A percentile compares a stretch with the other conserved stretches of the same genome.
Conservation (phyloP, 2,888 invertebrate species). For the Lacanobia oleracea region DNA sequence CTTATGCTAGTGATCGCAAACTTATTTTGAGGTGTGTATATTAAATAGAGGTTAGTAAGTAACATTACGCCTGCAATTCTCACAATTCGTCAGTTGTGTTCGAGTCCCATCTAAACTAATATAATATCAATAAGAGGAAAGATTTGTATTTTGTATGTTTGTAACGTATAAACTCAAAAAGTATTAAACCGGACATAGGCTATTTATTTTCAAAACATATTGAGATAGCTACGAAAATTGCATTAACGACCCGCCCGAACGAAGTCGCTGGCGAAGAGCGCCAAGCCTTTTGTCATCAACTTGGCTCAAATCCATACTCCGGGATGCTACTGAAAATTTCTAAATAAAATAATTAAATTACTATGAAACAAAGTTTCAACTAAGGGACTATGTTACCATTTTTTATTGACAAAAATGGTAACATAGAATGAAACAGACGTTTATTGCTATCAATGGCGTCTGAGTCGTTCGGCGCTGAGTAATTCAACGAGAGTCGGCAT, state of each 20-base stretch:
- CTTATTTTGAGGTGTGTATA: no score
- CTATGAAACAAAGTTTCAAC: neutral
- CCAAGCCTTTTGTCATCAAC: neutral
- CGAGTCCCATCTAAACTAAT: neutral
- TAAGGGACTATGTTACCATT: no score
- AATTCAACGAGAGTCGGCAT: conserved; percentile 34
- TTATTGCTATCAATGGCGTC: conserved; percentile 18
- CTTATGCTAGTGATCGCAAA: no score
- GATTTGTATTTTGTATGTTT: no score
- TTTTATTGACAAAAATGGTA: neutral
- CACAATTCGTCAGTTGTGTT: neutral
- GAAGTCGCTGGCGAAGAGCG: no score
- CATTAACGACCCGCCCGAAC: no score
- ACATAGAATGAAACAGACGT: conserved; percentile 6
- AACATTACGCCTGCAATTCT: neutral
- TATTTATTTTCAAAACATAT: no score
- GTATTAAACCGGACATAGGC: no score
- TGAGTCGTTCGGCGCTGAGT: conserved; percentile 3
- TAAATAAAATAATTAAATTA: neutral
- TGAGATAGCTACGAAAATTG: no score
- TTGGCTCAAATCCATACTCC: neutral
- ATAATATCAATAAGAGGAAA: no score
- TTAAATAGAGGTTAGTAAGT: neutral
- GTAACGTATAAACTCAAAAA: no score
- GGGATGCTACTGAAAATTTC: neutral